Base-by-base conservation (phyloP, 2,113 vertebrate genomes). In the Gavia stellata region DNA sequence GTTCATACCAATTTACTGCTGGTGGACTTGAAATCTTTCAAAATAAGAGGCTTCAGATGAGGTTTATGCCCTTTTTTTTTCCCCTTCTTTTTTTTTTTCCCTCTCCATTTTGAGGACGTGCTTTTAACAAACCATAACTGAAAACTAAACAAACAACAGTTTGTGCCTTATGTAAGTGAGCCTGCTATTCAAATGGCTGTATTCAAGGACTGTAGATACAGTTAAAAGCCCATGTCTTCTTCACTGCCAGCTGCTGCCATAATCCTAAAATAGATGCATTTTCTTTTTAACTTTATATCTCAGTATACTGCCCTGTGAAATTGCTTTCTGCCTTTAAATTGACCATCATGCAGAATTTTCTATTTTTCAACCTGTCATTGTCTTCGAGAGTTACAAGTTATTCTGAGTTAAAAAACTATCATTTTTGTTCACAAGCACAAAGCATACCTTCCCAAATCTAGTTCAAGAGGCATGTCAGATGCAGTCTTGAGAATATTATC, bases 1-100 rank as follows among this genome's bases (percentile, higher is more conserved):
- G 7, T 66, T 65, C 3, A 1, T 77, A 52, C 40, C 34, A 45
- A n/a, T 38, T 84, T 56, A 24, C 16, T 91, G 26, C 36, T 70
- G 29, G 10, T 66, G 59, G 63, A 53, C 53, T 92, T 47, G 16
- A 94, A 86, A 53, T 74, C 12, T 56, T 88, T 74, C 45, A 81
- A 88, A 93, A 81, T 31, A 66, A 84, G 33, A 83, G 29, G 19
- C 28, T 83, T 92, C 0, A 1, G 20, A 58, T 62, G 26, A 83
- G 15, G 42, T 52, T 88, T 72, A 29, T 78, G 19, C 24, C 3
- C 3, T 24, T 29, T 42, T 38, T 20, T 25, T 24, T 34, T 15
- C 4, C 4, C 8, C 33, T 0, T 0, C 2, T 8, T 6, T 24
- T 58, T 25, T 40, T 25, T 3, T 8, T 1, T 3, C 26, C 31